Base-by-base conservation (phyloP, 2,113 vertebrate species). In the Brienomyrus brachyistius region DNA sequence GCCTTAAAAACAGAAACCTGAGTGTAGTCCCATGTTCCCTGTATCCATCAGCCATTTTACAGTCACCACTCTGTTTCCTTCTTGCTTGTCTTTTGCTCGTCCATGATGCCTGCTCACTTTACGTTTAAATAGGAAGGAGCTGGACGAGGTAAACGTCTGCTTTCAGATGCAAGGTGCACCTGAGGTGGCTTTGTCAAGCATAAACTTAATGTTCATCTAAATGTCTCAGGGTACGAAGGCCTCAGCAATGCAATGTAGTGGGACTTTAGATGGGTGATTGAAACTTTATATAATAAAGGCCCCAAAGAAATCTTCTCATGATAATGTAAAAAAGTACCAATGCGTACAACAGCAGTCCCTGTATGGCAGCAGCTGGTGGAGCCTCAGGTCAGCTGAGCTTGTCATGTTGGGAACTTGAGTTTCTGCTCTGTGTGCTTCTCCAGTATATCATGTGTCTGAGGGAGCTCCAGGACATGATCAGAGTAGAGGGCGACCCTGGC, bases 401-500 rank as follows among this genome's bases (percentile, higher is more conserved):
- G 31, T 43, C 5, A 13, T 80, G 35, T 43, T 19, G 74, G 15
- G 8, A 84, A 47, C 4, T 11, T 86, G 85, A 51, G 13, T 23
- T 10, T 86, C 27, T 52, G 10, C 50, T 88, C 54, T 47, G 10
- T 91, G 89, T 92, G 86, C 40, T 87, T 80, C 89, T 94, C 21
- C 89, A 94, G 94, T 95, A 94, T 91, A 94, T 86, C 83, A 85
- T 91, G 7, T 96, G 92, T 86, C 66, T 95, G 87, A 95, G 93
- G 90, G 94, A 96, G 92, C 89, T 95, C 1, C 91, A 95, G 89
- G 94, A 95, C 74, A 91, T 92, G 91, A 54, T 92, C 48, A 94
- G 93, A 88, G 50, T 4, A 92, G 89, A 92, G 91, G 13, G 80
- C 74, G 89, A 43, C 91, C 92, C 91, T 48, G 92, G 93, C 35